Base-by-base conservation (phyloP, 2,888 invertebrate species). In the Amblyjoppa fuscipennis region DNA sequence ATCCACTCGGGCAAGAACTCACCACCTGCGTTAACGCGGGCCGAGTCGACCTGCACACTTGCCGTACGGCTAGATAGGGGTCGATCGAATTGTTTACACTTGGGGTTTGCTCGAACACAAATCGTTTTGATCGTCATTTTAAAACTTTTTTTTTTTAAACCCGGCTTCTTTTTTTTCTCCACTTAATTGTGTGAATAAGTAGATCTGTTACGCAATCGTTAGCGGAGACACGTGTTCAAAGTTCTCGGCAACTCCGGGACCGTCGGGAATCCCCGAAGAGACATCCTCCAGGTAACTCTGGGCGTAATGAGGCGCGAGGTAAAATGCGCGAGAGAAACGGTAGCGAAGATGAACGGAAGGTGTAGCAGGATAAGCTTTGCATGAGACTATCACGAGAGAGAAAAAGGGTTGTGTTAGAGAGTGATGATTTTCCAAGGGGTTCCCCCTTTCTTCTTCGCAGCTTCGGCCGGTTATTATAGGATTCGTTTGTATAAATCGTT, bases 391-490 rank as follows among this genome's bases (percentile, higher is more conserved):
- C 28, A 75, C n/a, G 2, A 59, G 70, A 75, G 77, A 66, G 71
- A 71, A 59, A 7, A 68, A 66, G 73, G 75, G 59, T 59, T 66
- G 51, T 64, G 71, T 61, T 73, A 25, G 71, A 66, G 31, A n/a
- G 59, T 68, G 49, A 88, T 82, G 84, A 89, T 88, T 87, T 83
- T 83, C 81, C 69, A 73, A 74, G 82, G 59, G 59, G 38, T 56
- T 80, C 56, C 69, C 64, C 28, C 53, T 41, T 20, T 34, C 59
- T 64, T 20, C 73, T 25, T 69, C 73, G 51, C 51, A 34, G 34
- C 59, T 66, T 34, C 61, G 79, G 13, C 38, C 71, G 83, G 87
- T 89, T 87, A 89, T 90, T 85, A 85, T 87, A 87, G 89, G 88
- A 89, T 89, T 87, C 6, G 7, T 7, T 34, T 34, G 6, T 7